A percentile compares a stretch with the other conserved stretches of the same genome.
Conservation (phyloP, 2,113 vertebrate species). For the Gallinago paraguaiae region DNA sequence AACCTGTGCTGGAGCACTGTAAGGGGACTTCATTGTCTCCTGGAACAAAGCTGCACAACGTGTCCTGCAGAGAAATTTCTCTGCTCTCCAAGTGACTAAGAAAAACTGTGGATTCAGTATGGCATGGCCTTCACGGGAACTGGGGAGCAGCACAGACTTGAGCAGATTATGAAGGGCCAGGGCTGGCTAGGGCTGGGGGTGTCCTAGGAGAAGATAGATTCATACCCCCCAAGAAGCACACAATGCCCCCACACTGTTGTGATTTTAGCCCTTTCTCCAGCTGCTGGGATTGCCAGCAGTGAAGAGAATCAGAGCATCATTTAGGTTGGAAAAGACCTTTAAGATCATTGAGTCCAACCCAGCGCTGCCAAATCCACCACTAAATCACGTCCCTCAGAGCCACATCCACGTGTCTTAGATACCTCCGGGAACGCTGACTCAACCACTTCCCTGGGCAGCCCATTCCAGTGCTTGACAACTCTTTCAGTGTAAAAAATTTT, state of each 20-base stretch:
- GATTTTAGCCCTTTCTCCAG: neutral
- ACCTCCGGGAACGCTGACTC: rapidly evolving
- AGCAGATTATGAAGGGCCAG: neutral
- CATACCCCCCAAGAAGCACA: neutral
- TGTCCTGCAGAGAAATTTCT: neutral
- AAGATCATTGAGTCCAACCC: neutral
- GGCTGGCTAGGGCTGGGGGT: too few species aligned
- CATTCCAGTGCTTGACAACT: neutral
- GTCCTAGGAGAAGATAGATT: neutral
- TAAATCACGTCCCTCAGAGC: rapidly evolving
- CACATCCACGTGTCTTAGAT: rapidly evolving
- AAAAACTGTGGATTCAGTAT: rapidly evolving
- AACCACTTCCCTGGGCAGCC: neutral
- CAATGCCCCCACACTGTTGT: rapidly evolving
- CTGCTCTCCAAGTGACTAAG: neutral
- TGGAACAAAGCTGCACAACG: neutral
- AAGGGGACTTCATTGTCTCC: neutral
- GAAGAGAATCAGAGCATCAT: neutral
- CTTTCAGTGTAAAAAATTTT: neutral
- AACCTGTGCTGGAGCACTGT: too few species aligned
- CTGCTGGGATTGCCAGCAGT: neutral
- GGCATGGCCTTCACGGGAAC: rapidly evolving
- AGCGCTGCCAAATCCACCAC: neutral
- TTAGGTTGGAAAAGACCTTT: neutral
- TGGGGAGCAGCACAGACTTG: neutral